These are phyloP conservation scores for Remorina albescens DNA, from an alignment of 2,797 vertebrate genomes.

Conservation along the genomic window DNA sequence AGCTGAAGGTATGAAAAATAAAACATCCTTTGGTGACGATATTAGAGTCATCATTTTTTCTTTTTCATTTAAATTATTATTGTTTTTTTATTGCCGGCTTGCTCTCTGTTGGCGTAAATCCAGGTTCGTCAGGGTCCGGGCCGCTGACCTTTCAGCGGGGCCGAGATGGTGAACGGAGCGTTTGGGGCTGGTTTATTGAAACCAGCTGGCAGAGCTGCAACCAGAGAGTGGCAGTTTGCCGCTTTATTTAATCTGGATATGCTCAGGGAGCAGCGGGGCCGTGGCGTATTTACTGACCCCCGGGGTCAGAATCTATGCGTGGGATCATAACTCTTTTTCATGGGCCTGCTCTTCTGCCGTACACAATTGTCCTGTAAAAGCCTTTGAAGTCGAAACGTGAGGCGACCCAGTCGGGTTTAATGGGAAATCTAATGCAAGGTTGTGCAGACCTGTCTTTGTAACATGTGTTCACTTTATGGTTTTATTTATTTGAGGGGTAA, in stretches of 20 bases:
- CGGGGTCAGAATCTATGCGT: constrained; percentile 66
- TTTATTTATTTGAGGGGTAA: constrained; percentile 71
- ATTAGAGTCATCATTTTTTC: constrained; percentile 34
- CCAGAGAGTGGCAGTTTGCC: constrained; percentile 73
- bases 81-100: constrained; percentile 49
- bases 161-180: constrained; percentile 61
- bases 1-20: constrained; percentile 57
- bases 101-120: constrained; percentile 73
- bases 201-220: constrained; percentile 77
- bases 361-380: constrained; percentile 73
- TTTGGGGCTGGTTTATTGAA: constrained; percentile 82
- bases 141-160: constrained; percentile 72
- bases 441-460: constrained; percentile 61
- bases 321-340: constrained; percentile 78
- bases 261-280: constrained; percentile 63
- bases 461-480: constrained; percentile 64
- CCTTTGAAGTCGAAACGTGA: constrained; percentile 77
- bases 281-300: constrained; percentile 71
- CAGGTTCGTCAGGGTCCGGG: constrained; percentile 61
- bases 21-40: constrained; percentile 59
- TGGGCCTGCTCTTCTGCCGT: constrained; percentile 70
- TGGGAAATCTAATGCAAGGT: constrained; percentile 73
- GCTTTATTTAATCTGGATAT: constrained; percentile 81
- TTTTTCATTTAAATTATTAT: too few species aligned
- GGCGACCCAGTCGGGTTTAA: constrained; percentile 62